Conservation (phyloP, 2,797 vertebrate genomes). For the Garrulus glandarius region DNA sequence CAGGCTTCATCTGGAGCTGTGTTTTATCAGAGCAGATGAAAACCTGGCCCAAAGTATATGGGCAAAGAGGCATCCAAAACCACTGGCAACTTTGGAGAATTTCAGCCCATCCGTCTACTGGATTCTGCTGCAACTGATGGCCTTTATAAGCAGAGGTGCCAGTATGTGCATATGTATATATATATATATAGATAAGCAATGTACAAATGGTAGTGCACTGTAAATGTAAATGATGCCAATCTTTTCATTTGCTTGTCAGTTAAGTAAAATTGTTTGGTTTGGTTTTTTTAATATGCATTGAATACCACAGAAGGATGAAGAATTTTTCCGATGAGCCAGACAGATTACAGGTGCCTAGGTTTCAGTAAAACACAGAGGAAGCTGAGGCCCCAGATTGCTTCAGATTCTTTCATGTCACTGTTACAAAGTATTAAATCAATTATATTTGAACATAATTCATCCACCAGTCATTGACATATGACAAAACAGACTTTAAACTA, state of each 20-base stretch:
- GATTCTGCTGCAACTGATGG: not conserved
- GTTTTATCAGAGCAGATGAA: not conserved
- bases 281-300: not conserved
- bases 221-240: not conserved
- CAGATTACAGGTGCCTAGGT: not conserved
- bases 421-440: constrained; percentile 23
- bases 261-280: not conserved
- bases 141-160: not conserved
- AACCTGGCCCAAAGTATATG: not conserved
- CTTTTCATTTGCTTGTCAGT: not conserved
- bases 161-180: not conserved
- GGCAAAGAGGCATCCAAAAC: not conserved
- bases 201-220: not conserved
- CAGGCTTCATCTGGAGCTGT: not conserved
- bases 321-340: not conserved
- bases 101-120: not conserved
- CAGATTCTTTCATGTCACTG: not conserved
- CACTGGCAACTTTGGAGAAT: not conserved
- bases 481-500: constrained; percentile 41
- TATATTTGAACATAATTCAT: constrained; percentile 22
- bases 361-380: not conserved
- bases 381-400: not conserved
- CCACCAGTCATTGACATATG: not conserved
- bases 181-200: not conserved
- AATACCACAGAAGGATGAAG: not conserved